phyloP scores from a whole-genome alignment of 2,888 invertebrate genomes.

The Plebejus melissa region DNA sequence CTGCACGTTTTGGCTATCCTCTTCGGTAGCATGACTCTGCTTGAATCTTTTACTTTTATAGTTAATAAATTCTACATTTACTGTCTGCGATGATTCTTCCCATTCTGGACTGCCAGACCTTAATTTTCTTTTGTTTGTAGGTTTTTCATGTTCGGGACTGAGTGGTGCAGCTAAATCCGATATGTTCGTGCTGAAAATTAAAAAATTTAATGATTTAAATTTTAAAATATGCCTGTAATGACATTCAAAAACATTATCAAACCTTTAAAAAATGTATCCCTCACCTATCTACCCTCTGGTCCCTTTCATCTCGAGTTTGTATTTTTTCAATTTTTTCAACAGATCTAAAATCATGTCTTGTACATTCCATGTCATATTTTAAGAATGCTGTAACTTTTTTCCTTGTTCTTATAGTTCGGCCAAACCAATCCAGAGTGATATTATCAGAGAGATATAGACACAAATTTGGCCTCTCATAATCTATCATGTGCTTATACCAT shows the following conservation, averaged over 20 bases:
- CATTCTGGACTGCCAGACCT: slow-evolving; percentile 64
- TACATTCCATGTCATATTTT: slow-evolving; percentile 73
- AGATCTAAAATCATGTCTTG: slow-evolving; percentile 70
- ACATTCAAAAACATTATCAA: not conserved
- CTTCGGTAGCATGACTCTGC: slow-evolving; percentile 31
- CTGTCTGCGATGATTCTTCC: slow-evolving; percentile 62
- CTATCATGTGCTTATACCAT: slow-evolving; percentile 72
- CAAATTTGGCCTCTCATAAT: slow-evolving; percentile 69
- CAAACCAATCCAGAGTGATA: slow-evolving; percentile 82
- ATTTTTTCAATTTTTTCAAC: slow-evolving; percentile 65
- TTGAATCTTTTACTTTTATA: slow-evolving; percentile 43
- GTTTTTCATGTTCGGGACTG: slow-evolving; percentile 52
- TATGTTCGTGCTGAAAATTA: slow-evolving; percentile 53
- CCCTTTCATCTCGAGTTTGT: slow-evolving; percentile 48
- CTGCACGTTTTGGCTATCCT: slow-evolving; percentile 37
- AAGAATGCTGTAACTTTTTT: slow-evolving; percentile 79
- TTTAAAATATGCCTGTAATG: not conserved
- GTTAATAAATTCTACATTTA: slow-evolving; percentile 44
- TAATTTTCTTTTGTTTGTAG: slow-evolving; percentile 51
- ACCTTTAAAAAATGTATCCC: slow-evolving; percentile 36
- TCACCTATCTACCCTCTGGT: slow-evolving; percentile 60
- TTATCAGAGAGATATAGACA: slow-evolving; percentile 72
- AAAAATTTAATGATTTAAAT: slow-evolving; percentile 32
- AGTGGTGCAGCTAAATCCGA: slow-evolving; percentile 50
- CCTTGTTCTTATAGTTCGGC: slow-evolving; percentile 78